Base-by-base conservation (phyloP, 2,113 vertebrate genomes). In the Theristicus caerulescens region DNA sequence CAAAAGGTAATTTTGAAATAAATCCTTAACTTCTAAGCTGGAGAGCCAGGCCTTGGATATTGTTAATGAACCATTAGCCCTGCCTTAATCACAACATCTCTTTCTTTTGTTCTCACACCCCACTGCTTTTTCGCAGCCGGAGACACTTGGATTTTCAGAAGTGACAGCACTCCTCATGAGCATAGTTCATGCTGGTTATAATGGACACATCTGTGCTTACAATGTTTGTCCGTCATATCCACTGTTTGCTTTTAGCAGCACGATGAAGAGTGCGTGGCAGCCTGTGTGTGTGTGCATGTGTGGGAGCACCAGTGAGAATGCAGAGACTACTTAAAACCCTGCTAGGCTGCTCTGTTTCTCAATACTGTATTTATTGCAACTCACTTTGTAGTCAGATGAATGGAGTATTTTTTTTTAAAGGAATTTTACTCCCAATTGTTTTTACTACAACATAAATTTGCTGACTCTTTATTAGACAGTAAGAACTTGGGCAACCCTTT, bases 91-190 rank as follows among this genome's bases (percentile, higher is more conserved):
- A 95, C 95, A 98, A 96, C 91, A 94, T 96, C 86, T 82, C 74
- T 94, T 97, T 96, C 97, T 97, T 97, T 98, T 98, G 97, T 98
- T 97, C 97, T 98, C 95, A 93, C 95, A 97, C 94, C 96, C 97
- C 96, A 95, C 96, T 95, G 97, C 49, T 97, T 96, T 93, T 96
- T 97, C 94, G 9, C 89, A 95, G 92, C 73, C 87, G 17, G 94
- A 93, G 79, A 87, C 71, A 71, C 74, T 72, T 61, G 95, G 86
- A 76, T 84, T 97, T 97, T 97, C 97, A 96, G 95, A 97, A 97
- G 96, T 97, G 97, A 96, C 96, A 96, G 96, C 7, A 24, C 93
- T 97, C 94, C 86, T 97, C 88, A 52, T 79, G 88, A 97, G 95
- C 82, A 51, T 18, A 38, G 81, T 51, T 97, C 97, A 97, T 5